Evolutionary conservation across 1,140 invertebrate species (phyloP), one percentile per base, ranked within the genome.

Genomic region (Nymphalis io): DNA sequence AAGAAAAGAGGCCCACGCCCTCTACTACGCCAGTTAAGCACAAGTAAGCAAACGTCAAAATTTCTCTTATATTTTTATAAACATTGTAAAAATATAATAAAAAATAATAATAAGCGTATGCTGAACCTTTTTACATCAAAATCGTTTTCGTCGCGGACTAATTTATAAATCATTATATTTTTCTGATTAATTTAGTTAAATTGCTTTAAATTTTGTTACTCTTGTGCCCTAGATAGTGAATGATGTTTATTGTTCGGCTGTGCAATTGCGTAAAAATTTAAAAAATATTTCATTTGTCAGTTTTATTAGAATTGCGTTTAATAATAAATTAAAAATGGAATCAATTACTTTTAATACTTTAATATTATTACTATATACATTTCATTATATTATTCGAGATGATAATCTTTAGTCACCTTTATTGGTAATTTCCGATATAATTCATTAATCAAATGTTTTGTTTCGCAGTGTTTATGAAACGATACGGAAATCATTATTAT

Each of bases 1-100:
- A 95, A 81, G 94, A 94, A 70, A 94, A 93, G 72, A 93, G 94
- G 78, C 94, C 94, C 13, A 95, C 95, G 60, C 94, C 94, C 1
- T 93, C 93, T 0, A 94, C 94, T 16, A 95, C 94, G 61, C 94
- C 94, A 10, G 93, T 93, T 61, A 93, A 93, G 64, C 90, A 92
- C 84, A 92, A 90, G 92, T 93, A 83, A 92, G 92, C 91, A 40
- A 33, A 8, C 27, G 27, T 33, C 10, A 8, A 33, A 5, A 33
- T 33, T 33, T 33, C 27, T 33, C 27, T 33, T 3, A 64, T 51
- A 48, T 67, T 18, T 16, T 40, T 59, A 10, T 51, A 5, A 21
- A 3, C 20, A n/a, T 51, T 63, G 44, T 53, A 18, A 18, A 55
- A 53, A 18, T 21, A 27, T 40, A n/a, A n/a, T 40, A 40, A 16